phyloP scores from a whole-genome alignment of 1,140 invertebrate species.

The Drosophila sulfurigaster region DNA sequence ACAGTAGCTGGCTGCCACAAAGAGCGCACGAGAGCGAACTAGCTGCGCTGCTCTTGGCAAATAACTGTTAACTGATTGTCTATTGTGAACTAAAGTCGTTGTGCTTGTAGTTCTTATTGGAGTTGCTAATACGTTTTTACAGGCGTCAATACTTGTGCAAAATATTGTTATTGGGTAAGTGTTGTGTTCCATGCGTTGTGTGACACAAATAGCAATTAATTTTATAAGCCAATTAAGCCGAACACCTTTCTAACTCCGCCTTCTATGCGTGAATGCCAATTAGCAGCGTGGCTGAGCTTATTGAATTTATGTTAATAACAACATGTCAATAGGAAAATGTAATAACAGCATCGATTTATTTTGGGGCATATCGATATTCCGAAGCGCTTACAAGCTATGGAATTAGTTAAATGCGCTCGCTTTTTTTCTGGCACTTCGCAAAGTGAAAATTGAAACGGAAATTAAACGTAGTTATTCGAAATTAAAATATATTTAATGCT shows the following conservation, averaged over 20 bases:
- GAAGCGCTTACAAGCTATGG: neutral
- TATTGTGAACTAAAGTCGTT: neutral
- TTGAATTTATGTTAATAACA: neutral
- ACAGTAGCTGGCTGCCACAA: neutral
- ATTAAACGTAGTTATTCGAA: neutral
- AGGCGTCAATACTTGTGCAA: no score
- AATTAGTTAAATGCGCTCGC: neutral
- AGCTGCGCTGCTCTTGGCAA: neutral
- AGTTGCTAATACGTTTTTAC: neutral
- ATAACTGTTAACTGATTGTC: slow-evolving; percentile 1
- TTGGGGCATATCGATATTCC: no score
- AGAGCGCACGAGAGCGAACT: neutral
- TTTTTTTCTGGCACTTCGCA: neutral
- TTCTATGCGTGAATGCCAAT: neutral
- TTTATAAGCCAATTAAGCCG: neutral
- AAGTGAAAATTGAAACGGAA: neutral
- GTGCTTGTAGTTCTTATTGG: neutral
- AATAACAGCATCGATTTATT: no score
- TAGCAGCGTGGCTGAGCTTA: neutral
- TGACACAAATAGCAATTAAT: neutral
- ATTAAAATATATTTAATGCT: neutral
- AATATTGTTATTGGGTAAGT: no score
- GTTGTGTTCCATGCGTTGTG: neutral
- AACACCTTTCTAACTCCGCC: neutral
- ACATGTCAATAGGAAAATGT: neutral